Evolutionary conservation across 2,113 vertebrate genomes (phyloP), one percentile per base, ranked within the genome.

Genomic region (Ploceus nigricollis): DNA sequence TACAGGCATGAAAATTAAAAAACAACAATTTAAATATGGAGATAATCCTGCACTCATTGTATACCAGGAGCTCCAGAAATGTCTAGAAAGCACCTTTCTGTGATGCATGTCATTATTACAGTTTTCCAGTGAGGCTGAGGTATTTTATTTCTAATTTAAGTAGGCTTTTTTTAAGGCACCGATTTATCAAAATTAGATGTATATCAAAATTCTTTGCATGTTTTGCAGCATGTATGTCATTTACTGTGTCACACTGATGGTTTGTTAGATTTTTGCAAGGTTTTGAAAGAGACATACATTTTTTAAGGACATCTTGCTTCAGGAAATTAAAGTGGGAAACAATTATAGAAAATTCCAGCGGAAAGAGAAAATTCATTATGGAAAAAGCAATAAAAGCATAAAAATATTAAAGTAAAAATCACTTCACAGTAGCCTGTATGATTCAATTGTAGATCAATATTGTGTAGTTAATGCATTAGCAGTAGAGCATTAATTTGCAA

Each of bases 401-500:
- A 94, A 94, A 96, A 89, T 82, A 97, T 90, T 83, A 95, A 97
- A 97, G 95, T 92, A 97, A 96, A 97, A 97, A 91, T 97, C 94
- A 89, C 96, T 97, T 97, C 92, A 94, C 80, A 94, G 96, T 92
- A 95, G 92, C 93, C 94, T 78, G 83, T 96, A 95, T 96, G 97
- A 97, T 97, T 97, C 96, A 97, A 97, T 95, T 97, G 94, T 97
- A 96, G 98, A 98, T 98, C 98, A 97, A 98, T 98, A 98, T 89
- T 89, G 83, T 97, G 94, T 96, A 97, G 97, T 98, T 98, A 98
- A 98, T 98, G 97, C 96, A 97, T 98, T 98, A 97, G 97, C 93
- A 96, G 96, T 94, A 98, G 97, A 98, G 96, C 97, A 98, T 98
- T 98, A 97, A 98, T 98, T 98, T 98, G 94, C 97, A 97, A 97